Percentiles rank a stretch among this genome's conserved stretches.
phyloP scores from a whole-genome alignment of 2,797 vertebrate genomes.

The Alcedo atthis region DNA sequence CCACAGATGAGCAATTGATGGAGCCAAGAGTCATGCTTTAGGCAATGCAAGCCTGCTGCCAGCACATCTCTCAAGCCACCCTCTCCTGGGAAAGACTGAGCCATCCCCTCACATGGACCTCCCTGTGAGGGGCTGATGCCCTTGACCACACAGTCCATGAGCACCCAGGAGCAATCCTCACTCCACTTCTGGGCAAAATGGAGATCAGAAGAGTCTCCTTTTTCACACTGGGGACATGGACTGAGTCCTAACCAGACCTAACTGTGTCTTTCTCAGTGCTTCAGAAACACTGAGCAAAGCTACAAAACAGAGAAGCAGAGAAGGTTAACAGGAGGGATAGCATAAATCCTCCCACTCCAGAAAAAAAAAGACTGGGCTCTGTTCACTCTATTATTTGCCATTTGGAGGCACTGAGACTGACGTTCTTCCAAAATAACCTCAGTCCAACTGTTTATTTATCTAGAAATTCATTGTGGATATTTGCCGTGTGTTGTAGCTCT shows the following conservation, averaged over 20 bases:
- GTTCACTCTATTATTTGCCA: conserved; percentile 40
- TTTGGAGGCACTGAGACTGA: conserved; percentile 23
- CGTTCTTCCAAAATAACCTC: conserved; percentile 22
- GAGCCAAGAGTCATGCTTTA: conserved; percentile 39
- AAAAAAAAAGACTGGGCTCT: background rate
- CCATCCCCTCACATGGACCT: fast-evolving
- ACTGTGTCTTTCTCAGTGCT: background rate
- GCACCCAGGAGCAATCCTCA: background rate
- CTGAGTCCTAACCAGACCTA: background rate
- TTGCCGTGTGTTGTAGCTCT: conserved; percentile 19
- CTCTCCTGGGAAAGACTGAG: background rate
- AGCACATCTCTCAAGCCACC: conserved; percentile 17
- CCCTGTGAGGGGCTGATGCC: background rate
- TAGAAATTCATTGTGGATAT: conserved; percentile 43
- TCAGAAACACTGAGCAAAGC: background rate
- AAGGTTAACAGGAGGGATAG: background rate
- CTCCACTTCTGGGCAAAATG: fast-evolving
- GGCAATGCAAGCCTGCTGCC: background rate
- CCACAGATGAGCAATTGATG: conserved; percentile 68
- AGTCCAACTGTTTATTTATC: conserved; percentile 53
- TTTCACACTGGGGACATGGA: background rate
- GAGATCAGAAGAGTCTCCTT: background rate
- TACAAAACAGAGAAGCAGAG: background rate
- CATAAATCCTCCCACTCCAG: background rate
- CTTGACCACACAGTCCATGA: fast-evolving